These are phyloP conservation scores for Lordiphosa clarofinis DNA, from an alignment of 1,140 invertebrate genomes.

Conservation along the genomic window DNA sequence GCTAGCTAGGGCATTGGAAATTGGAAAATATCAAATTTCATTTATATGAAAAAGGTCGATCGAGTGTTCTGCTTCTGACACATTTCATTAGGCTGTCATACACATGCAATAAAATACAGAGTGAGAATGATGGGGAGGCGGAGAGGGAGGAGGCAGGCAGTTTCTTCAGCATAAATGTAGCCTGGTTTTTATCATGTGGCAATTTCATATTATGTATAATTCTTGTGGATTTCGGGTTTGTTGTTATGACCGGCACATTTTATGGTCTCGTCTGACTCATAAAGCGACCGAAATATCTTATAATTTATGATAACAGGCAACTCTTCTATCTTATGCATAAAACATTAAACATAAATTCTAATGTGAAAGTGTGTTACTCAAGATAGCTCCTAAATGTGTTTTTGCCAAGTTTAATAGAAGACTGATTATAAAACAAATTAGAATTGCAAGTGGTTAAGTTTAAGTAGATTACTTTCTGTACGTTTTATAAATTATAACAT, in stretches of 20 bases:
- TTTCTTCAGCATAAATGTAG: conserved; percentile 61
- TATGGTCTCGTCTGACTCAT: conserved; percentile 50
- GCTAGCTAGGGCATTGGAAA: conserved; percentile 60
- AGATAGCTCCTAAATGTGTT: conserved; percentile 10
- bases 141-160: conserved; percentile 1
- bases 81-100: conserved; percentile 65
- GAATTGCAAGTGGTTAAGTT: neutral
- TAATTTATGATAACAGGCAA: conserved; percentile 62
- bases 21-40: conserved; percentile 74
- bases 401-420: conserved; percentile 9
- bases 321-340: conserved; percentile 27
- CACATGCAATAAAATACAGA: conserved; percentile 17
- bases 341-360: conserved; percentile 33
- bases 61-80: conserved; percentile 66
- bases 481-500: no score
- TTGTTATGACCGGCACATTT: conserved; percentile 42
- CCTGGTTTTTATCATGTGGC: conserved; percentile 70
- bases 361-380: conserved; percentile 6
- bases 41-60: conserved; percentile 47
- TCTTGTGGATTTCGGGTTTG: conserved; percentile 50
- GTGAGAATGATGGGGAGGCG: neutral
- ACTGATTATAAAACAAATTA: conserved; percentile 41
- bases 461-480: no score
- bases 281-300: conserved; percentile 57
- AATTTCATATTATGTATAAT: conserved; percentile 66